A percentile compares a stretch with the other conserved stretches of the same genome.
Conservation (phyloP, 2,797 vertebrate genomes). For the Octomys mimax region DNA sequence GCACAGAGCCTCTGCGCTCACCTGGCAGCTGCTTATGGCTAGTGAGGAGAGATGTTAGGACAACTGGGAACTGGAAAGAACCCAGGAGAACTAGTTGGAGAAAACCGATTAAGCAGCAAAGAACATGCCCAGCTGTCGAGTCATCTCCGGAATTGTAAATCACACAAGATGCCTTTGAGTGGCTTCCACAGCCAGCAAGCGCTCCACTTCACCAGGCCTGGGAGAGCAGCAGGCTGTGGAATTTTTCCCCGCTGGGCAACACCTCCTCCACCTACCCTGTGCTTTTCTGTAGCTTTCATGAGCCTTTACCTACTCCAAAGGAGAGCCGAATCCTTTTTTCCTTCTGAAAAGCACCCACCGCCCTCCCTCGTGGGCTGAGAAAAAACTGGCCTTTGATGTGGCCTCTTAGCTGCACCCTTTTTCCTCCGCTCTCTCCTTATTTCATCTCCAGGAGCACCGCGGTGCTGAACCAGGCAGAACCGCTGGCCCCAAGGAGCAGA, state of each 20-base stretch:
- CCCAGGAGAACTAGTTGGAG: conserved; percentile 55
- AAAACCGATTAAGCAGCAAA: conserved; percentile 71
- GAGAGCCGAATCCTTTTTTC: not conserved
- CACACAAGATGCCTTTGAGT: not conserved
- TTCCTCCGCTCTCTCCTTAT: not conserved
- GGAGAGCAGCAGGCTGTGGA: not conserved
- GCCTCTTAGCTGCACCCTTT: not conserved
- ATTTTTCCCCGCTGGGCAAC: conserved; percentile 13
- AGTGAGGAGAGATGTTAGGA: conserved; percentile 39
- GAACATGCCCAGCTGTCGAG: conserved; percentile 34
- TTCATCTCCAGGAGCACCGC: not conserved
- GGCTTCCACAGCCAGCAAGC: not conserved
- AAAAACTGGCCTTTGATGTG: not conserved
- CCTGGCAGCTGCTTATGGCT: not conserved
- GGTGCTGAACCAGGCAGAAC: not conserved
- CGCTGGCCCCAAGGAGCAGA: not conserved
- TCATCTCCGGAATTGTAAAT: conserved; percentile 60
- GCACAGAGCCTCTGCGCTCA: not conserved
- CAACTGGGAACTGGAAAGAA: conserved; percentile 70
- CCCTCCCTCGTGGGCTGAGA: not conserved
- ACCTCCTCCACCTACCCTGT: not conserved
- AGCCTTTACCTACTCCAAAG: not conserved
- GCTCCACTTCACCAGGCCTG: not conserved
- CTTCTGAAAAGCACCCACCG: not conserved
- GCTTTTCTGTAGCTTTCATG: not conserved